These are phyloP conservation scores for Paedocypris sp. DNA, from an alignment of 2,113 vertebrate genomes.

Conservation along the genomic window DNA sequence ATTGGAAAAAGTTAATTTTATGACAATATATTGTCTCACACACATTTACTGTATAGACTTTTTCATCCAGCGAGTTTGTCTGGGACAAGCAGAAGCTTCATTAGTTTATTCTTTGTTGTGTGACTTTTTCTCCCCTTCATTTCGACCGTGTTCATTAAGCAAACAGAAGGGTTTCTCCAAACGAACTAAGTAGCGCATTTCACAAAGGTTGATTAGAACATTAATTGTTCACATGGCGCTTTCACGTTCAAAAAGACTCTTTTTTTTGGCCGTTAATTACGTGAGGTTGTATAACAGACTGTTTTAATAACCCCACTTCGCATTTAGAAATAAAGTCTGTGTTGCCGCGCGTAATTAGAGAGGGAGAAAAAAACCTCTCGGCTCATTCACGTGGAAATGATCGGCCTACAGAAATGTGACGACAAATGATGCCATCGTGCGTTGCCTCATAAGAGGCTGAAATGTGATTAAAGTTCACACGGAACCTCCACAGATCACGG, in stretches of 20 bases:
- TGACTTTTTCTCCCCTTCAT: conserved; percentile 7
- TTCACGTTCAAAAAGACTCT: conserved; percentile 45
- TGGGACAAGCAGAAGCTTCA: conserved; percentile 38
- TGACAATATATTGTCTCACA: too few relatives aligned
- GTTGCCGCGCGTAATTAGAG: conserved; percentile 45
- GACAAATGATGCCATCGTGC: conserved; percentile 23
- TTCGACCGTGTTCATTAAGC: conserved; percentile 45
- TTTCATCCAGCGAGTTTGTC: conserved; percentile 28
- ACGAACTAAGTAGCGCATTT: conserved; percentile 49
- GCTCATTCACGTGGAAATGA: conserved; percentile 30
- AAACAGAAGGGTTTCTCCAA: conserved; percentile 46
- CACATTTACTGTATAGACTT: too few relatives aligned
- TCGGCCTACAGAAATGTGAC: conserved; percentile 23
- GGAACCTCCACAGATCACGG: conserved; percentile 19
- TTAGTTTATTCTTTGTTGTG: conserved; percentile 29
- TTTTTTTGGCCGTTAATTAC: conserved; percentile 49
- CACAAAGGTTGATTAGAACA: conserved; percentile 52
- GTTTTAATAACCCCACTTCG: conserved; percentile 46
- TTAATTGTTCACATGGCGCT: conserved; percentile 48
- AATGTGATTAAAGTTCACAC: conserved; percentile 19
- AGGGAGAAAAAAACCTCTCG: conserved; percentile 19
- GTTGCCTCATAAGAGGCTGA: conserved; percentile 21
- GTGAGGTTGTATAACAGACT: conserved; percentile 43
- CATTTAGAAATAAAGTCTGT: conserved; percentile 42
- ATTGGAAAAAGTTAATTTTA: too few relatives aligned